Conservation (phyloP, 1,140 invertebrate species). For the Panulirus ornatus region DNA sequence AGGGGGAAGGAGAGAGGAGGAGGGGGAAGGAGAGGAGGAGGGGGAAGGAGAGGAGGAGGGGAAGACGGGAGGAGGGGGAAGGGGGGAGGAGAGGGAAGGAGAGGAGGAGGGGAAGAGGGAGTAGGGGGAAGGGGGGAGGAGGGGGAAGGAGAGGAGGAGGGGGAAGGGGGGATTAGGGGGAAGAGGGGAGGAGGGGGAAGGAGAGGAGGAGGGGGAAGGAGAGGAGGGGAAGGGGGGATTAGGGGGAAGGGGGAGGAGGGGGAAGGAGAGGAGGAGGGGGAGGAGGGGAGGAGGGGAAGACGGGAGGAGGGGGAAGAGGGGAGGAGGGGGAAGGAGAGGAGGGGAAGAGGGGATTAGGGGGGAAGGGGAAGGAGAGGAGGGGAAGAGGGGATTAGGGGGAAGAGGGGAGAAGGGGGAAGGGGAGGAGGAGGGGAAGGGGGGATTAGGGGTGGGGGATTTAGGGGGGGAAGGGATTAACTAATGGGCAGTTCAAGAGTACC, state of each 20-base stretch:
- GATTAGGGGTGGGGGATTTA: too few relatives aligned
- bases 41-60: neutral
- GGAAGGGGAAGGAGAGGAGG: neutral
- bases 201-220: neutral
- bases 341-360: too few relatives aligned
- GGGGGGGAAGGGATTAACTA: too few relatives aligned
- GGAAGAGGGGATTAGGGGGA: neutral
- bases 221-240: neutral
- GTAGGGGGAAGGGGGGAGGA: neutral
- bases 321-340: neutral
- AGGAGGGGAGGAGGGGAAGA: neutral
- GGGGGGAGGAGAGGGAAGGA: neutral
- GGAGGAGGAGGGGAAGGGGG: too few relatives aligned
- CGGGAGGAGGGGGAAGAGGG: too few relatives aligned
- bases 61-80: neutral
- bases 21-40: neutral
- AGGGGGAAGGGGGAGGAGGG: neutral
- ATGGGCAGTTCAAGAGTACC: too few relatives aligned
- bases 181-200: too few relatives aligned
- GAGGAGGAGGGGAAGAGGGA: neutral
- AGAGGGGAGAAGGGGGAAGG: neutral
- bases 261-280: too few relatives aligned
- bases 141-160: too few relatives aligned
- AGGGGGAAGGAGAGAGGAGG: too few relatives aligned
- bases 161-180: neutral